A percentile compares a stretch with the other conserved stretches of the same genome.
Conservation (phyloP, 2,113 vertebrate species). For the Pelodiscus sinensis region DNA sequence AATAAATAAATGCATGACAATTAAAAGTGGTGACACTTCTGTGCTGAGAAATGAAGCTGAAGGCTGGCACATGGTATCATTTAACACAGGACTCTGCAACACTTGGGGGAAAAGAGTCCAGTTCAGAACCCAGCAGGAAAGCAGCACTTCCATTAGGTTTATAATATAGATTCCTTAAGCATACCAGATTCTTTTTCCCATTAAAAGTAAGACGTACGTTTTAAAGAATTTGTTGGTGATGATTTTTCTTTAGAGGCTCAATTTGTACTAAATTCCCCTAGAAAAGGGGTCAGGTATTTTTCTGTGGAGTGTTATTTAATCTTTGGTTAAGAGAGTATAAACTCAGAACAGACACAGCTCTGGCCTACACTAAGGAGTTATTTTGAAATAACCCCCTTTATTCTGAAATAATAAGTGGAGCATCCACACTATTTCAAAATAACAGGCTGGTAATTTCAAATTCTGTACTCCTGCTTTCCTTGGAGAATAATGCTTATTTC, state of each 20-base stretch:
- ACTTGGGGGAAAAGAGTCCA: conserved; percentile 1
- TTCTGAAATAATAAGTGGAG: too few relatives aligned
- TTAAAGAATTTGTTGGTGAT: neutral
- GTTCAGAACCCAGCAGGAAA: neutral
- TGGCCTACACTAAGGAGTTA: too few relatives aligned
- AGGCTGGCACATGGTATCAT: neutral
- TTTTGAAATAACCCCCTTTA: too few relatives aligned
- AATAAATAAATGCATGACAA: neutral
- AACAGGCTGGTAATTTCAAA: too few relatives aligned
- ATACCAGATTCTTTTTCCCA: neutral
- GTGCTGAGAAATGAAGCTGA: neutral
- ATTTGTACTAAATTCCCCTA: neutral
- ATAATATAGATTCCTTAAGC: neutral
- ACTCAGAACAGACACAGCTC: neutral
- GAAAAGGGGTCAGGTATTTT: neutral
- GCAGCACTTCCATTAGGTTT: neutral
- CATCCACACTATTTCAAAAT: too few relatives aligned
- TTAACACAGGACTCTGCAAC: neutral
- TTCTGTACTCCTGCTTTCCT: too few relatives aligned
- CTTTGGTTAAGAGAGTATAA: neutral
- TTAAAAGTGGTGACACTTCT: neutral
- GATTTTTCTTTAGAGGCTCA: neutral
- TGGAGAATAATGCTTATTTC: too few relatives aligned
- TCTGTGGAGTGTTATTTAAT: neutral
- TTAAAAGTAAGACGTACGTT: neutral